These are phyloP conservation scores for Pseudomyrmex gracilis DNA, from an alignment of 1,140 invertebrate species.

Conservation along the genomic window DNA sequence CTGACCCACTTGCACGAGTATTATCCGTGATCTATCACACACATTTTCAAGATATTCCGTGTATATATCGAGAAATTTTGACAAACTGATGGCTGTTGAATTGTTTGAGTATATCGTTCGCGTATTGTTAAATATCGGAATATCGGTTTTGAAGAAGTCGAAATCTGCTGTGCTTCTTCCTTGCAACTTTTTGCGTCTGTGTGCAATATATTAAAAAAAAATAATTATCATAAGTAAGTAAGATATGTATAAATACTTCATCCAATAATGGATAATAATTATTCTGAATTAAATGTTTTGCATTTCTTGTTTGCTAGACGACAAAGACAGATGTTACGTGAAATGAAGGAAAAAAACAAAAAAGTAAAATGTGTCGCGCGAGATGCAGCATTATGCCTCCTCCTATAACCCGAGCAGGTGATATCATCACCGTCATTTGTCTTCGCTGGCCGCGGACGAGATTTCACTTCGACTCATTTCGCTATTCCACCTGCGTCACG, in stretches of 20 bases:
- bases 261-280: neutral
- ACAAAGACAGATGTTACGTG: neutral
- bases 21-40: conserved; percentile 56
- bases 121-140: conserved; percentile 42
- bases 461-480: conserved; percentile 72
- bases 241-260: too few species aligned
- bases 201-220: neutral
- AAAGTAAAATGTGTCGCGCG: conserved; percentile 8
- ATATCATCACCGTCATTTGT: conserved; percentile 68
- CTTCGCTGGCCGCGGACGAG: conserved; percentile 53
- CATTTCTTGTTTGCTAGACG: too few species aligned
- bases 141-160: conserved; percentile 33
- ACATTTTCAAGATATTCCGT: conserved; percentile 36
- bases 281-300: neutral
- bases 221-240: neutral
- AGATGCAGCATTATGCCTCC: conserved; percentile 36
- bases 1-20: conserved; percentile 53
- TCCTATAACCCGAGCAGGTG: conserved; percentile 32
- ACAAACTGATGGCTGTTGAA: conserved; percentile 47
- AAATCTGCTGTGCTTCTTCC: neutral
- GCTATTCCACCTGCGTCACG: conserved; percentile 74
- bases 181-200: conserved; percentile 27
- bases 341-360: conserved; percentile 7
- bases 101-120: conserved; percentile 38
- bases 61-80: conserved; percentile 42